Evolutionary conservation across 1,140 invertebrate species (phyloP).

Genomic region (Drosophila pallidifrons): DNA sequence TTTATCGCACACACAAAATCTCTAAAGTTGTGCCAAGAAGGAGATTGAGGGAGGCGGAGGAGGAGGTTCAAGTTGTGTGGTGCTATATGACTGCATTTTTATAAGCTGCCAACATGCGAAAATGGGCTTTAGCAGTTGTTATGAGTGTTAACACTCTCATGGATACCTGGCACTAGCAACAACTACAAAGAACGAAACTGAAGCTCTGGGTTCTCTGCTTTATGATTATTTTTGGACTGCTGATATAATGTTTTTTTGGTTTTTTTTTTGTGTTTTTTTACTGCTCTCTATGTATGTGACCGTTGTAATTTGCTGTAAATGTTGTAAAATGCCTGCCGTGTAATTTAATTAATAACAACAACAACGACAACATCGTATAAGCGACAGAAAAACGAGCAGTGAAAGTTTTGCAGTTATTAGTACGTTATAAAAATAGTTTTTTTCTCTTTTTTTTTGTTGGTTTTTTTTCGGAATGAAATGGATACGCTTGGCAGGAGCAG

Average conservation of each 20-base stretch:
- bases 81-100: constrained; percentile 74
- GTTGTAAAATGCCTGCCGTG: constrained; percentile 81
- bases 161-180: constrained; percentile 57
- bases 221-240: constrained; percentile 62
- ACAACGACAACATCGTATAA: constrained; percentile 43
- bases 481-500: not conserved
- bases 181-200: constrained; percentile 33
- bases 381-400: constrained; percentile 71
- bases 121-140: constrained; percentile 82
- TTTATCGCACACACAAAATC: constrained; percentile 81
- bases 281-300: constrained; percentile 46
- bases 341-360: constrained; percentile 81
- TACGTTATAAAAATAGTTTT: constrained; percentile 78
- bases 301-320: constrained; percentile 81
- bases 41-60: not conserved
- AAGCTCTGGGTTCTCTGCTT: constrained; percentile 28
- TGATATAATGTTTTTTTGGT: constrained; percentile 67
- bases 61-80: constrained; percentile 9
- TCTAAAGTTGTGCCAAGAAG: constrained; percentile 59
- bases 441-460: not conserved
- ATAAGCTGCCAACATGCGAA: constrained; percentile 84
- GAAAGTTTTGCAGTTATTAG: constrained; percentile 83
- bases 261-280: not conserved
- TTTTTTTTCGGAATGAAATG: constrained; percentile 31
- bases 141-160: constrained; percentile 83